Evolutionary conservation across 2,113 vertebrate genomes (phyloP).

Genomic region (Pluvialis apricaria): DNA sequence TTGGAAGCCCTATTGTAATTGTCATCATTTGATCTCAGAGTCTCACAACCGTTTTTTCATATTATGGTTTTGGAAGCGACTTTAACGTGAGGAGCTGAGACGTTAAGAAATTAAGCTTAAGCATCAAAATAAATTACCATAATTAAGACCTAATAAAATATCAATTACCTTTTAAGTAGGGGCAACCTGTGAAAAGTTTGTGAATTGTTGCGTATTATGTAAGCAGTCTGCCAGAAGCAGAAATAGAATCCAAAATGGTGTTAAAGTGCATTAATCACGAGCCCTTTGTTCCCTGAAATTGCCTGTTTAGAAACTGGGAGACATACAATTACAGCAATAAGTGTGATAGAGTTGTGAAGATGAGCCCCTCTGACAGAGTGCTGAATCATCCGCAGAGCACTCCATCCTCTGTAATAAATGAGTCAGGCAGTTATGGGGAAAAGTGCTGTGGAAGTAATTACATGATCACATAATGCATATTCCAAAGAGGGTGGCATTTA

Average conservation of each 20-base stretch:
- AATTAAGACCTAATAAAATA: neutral
- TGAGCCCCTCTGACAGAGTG: neutral
- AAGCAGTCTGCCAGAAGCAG: neutral
- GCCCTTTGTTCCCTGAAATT: neutral
- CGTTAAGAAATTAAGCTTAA: neutral
- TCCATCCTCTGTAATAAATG: neutral
- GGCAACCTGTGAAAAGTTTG: neutral
- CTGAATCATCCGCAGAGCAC: neutral
- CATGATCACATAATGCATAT: neutral
- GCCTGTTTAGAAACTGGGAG: neutral
- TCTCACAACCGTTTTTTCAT: neutral
- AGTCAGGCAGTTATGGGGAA: neutral
- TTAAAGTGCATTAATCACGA: neutral
- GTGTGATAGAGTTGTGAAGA: rapidly evolving
- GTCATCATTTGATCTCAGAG: neutral
- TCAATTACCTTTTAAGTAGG: neutral
- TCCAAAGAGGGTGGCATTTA: neutral
- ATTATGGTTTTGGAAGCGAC: neutral
- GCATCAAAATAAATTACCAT: neutral
- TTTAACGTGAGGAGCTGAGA: neutral
- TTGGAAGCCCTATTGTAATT: neutral
- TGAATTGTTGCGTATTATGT: neutral
- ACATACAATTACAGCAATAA: neutral
- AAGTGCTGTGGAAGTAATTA: neutral
- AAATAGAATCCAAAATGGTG: neutral